Base-by-base conservation (phyloP, 1,140 invertebrate species). In the Chrysomallon squamiferum region DNA sequence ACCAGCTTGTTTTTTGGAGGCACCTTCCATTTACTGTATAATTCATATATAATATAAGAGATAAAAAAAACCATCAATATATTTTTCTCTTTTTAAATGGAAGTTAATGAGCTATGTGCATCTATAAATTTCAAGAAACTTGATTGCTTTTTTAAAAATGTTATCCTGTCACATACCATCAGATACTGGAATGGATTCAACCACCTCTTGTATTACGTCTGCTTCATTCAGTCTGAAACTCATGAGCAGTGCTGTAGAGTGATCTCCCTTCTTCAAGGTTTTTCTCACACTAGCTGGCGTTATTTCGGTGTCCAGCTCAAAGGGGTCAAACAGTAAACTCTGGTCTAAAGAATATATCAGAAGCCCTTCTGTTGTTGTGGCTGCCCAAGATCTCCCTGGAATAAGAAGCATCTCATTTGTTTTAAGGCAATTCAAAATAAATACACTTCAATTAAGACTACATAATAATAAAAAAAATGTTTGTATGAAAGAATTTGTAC, bases 351-450 rank as follows among this genome's bases (percentile, higher is more conserved):
- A 93, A 85, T 97, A 99, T 47, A 98, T 87, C 2, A 98, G 84
- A 1, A 99, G 87, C 5, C 97, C 97, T 88, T 99, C 96, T 0
- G 96, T 98, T 0, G 94, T 94, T 0, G 93, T 93, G 2, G 94
- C 93, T 15, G 93, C 92, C 90, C 95, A 99, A 6, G 91, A 89
- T 84, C 95, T 90, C 3, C 95, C 92, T 91, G 78, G 30, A 79
- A 80, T n/a, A n/a, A n/a, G n/a, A n/a, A n/a, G n/a, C n/a, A n/a
- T n/a, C n/a, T n/a, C n/a, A n/a, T n/a, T n/a, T n/a, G n/a, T n/a
- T n/a, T n/a, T n/a, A n/a, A n/a, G n/a, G n/a, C n/a, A n/a, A n/a
- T n/a, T n/a, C n/a, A n/a, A n/a, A n/a, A n/a, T n/a, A n/a, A n/a
- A 18, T 45, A 3, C 15, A 18, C 1, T 13, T 2, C 15, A 45